These are phyloP conservation scores for Perithous albicinctus DNA, from an alignment of 2,888 invertebrate species.

Conservation along the genomic window DNA sequence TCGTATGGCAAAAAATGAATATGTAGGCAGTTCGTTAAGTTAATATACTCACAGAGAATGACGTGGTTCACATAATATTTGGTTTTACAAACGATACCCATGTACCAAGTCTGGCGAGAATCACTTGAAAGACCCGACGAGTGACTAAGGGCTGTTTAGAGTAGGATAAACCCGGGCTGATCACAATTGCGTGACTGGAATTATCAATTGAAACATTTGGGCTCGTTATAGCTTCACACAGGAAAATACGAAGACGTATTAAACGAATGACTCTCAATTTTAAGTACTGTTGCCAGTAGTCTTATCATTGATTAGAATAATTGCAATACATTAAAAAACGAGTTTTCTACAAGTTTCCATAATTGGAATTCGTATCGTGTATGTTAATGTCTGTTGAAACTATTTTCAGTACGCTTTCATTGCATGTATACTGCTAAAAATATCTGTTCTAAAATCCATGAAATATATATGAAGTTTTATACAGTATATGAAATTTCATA, in stretches of 20 bases:
- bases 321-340: no score
- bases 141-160: conserved; percentile 10
- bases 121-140: conserved; percentile 32
- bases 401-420: no score
- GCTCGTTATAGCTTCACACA: background rate
- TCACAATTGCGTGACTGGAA: conserved; percentile 7
- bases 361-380: no score
- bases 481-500: no score
- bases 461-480: no score
- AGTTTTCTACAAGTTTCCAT: no score
- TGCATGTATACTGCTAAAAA: no score
- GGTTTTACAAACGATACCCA: conserved; percentile 48
- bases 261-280: background rate
- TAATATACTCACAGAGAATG: conserved; percentile 6
- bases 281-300: no score
- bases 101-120: background rate
- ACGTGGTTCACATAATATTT: conserved; percentile 60
- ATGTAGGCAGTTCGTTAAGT: no score
- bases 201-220: background rate
- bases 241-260: background rate
- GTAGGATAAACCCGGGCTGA: background rate
- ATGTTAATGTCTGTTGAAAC: no score
- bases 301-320: background rate
- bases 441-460: no score
- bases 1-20: no score